phyloP scores from a whole-genome alignment of 2,797 vertebrate genomes.

The Cyprinella venusta region DNA sequence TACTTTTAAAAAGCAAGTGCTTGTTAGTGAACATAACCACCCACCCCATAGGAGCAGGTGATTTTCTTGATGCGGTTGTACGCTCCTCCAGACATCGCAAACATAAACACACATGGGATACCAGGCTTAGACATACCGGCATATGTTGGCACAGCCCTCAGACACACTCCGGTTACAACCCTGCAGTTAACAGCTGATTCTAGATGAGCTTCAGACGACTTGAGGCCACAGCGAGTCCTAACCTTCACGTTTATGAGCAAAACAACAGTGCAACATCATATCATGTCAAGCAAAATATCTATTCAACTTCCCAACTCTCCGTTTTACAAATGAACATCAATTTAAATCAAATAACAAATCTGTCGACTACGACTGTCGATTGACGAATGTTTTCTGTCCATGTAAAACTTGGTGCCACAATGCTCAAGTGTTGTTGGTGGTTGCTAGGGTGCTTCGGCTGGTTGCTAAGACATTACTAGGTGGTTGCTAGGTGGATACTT shows the following conservation, averaged over 20 bases:
- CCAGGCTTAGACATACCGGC: constrained; percentile 33
- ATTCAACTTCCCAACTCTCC: not conserved
- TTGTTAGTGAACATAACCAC: constrained; percentile 8
- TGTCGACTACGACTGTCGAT: not conserved
- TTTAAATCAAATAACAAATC: not conserved
- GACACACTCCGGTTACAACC: constrained; percentile 47
- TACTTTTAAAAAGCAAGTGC: not conserved
- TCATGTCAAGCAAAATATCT: not conserved
- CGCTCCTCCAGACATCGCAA: constrained; percentile 30
- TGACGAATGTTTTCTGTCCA: not conserved
- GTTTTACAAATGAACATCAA: not conserved
- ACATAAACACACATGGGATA: constrained; percentile 46
- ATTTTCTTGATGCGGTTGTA: not conserved
- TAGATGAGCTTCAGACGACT: constrained; percentile 18
- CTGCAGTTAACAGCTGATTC: constrained; percentile 33
- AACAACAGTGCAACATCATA: constrained; percentile 1
- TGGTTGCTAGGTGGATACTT: not conserved
- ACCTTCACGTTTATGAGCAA: constrained; percentile 23
- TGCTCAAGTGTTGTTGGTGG: not conserved
- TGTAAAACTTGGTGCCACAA: not conserved
- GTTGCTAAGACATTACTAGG: not conserved
- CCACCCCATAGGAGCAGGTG: constrained; percentile 6
- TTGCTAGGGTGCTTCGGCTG: not conserved
- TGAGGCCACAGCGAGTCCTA: constrained; percentile 47
- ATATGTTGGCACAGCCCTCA: constrained; percentile 23